Evolutionary conservation across 2,888 invertebrate genomes (phyloP).

Genomic region (Caenorhabditis zanzibari): DNA sequence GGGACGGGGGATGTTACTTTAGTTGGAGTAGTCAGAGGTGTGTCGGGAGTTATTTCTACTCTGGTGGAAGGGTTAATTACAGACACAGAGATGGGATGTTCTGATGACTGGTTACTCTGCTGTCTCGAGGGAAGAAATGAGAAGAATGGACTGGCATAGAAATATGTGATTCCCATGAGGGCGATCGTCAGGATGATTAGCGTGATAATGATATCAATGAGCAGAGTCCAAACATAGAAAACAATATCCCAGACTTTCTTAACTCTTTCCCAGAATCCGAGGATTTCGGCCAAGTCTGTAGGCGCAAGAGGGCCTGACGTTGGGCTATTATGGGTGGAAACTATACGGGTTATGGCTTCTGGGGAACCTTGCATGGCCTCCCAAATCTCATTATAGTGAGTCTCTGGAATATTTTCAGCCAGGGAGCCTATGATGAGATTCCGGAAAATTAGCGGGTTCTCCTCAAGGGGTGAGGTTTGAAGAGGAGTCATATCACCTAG

Average conservation of each 20-base stretch:
- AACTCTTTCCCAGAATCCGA: not conserved
- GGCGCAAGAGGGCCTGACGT: not conserved
- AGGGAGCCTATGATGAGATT: slow-evolving; percentile 16
- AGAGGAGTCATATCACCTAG: not conserved
- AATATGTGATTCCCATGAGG: not conserved
- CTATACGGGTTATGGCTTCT: not conserved
- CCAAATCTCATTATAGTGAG: slow-evolving; percentile 10
- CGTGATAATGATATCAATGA: not conserved
- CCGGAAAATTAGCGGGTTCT: slow-evolving; percentile 8
- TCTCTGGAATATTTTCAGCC: not conserved
- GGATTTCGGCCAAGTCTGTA: not conserved
- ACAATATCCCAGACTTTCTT: not conserved
- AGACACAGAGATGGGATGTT: not conserved
- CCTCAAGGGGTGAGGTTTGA: not conserved
- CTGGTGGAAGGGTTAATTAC: not conserved
- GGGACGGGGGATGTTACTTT: not conserved
- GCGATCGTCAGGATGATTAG: not conserved
- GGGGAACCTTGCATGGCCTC: slow-evolving; percentile 19
- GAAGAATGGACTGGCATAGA: not conserved
- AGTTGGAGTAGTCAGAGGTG: not conserved
- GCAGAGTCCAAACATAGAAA: not conserved
- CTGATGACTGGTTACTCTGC: not conserved
- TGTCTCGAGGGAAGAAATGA: not conserved
- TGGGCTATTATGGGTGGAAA: not conserved
- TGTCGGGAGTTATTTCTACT: not conserved